Evolutionary conservation across 2,797 vertebrate species (phyloP).

Genomic region (Tiaroga cobitis): DNA sequence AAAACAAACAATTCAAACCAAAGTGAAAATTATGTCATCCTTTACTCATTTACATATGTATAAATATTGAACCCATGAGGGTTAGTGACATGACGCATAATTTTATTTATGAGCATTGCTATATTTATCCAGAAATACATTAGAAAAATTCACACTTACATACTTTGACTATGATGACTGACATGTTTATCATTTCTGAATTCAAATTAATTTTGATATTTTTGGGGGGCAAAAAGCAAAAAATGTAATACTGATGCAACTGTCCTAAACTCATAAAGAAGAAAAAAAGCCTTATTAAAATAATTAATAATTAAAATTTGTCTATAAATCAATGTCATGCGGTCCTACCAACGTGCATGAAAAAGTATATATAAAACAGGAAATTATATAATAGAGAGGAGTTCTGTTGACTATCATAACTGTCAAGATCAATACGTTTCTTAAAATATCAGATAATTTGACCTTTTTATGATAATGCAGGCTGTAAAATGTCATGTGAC

Average conservation of each 20-base stretch:
- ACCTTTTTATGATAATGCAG: neutral
- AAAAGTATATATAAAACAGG: neutral
- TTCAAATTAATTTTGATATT: neutral
- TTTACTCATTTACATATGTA: neutral
- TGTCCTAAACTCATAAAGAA: neutral
- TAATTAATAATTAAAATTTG: neutral
- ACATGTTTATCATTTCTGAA: too few relatives aligned
- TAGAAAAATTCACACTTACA: neutral
- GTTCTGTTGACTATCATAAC: neutral
- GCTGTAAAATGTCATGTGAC: neutral
- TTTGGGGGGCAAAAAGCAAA: neutral
- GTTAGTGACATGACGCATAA: neutral
- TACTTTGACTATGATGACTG: neutral
- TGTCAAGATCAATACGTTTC: neutral
- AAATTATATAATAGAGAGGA: neutral
- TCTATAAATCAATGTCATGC: neutral
- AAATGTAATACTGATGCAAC: fast-evolving
- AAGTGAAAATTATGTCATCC: neutral
- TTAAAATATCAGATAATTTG: too few relatives aligned
- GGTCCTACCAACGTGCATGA: neutral
- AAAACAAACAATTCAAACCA: neutral
- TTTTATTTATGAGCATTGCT: neutral
- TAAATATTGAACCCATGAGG: neutral
- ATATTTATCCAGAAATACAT: neutral
- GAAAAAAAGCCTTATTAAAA: neutral